Evolutionary conservation across 2,113 vertebrate species (phyloP), one percentile per base, ranked within the genome.

Genomic region (Daphoenositta chrysoptera): DNA sequence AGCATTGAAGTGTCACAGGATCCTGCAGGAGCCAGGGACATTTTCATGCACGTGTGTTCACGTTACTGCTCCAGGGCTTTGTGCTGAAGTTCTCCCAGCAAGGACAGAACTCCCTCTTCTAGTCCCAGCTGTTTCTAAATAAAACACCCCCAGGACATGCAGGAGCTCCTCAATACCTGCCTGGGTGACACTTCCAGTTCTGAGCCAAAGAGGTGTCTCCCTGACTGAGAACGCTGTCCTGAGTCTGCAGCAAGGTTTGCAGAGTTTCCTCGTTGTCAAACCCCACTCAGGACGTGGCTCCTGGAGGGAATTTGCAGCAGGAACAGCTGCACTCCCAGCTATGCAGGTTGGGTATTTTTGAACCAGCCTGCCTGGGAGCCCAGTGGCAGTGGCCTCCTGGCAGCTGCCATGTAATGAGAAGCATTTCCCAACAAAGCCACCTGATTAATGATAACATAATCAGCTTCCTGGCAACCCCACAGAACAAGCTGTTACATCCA

Each of bases 381-480:
- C 86, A 48, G 40, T 40, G 60, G 56, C 71, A 87, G 68, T 6
- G 6, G 53, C 40, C 75, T 63, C 42, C 30, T 64, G 78, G 63
- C 87, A 90, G 85, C 94, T 94, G 78, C 61, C 73, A 56, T 6
- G 31, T 58, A 57, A 87, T n/a, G 61, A 94, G 95, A 91, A 66
- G 56, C 54, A 91, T 66, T 95, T 93, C 71, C 60, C 65, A 92
- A 63, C 47, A 96, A 96, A 96, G 83, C 50, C 89, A 91, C 44
- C 39, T 79, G 85, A 94, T 94, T 91, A 94, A 87, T 30, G 91
- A 77, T 13, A 95, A 89, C 56, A 75, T 54, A 56, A 94, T 86
- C 66, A 93, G 70, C 61, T 93, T 78, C 42, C 65, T 44, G 81
- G 64, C 68, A 90, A 7, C 64, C 56, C 80, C 47, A 60, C 75